Base-by-base conservation (phyloP, 2,888 invertebrate species). In the Linyphia triangularis region DNA sequence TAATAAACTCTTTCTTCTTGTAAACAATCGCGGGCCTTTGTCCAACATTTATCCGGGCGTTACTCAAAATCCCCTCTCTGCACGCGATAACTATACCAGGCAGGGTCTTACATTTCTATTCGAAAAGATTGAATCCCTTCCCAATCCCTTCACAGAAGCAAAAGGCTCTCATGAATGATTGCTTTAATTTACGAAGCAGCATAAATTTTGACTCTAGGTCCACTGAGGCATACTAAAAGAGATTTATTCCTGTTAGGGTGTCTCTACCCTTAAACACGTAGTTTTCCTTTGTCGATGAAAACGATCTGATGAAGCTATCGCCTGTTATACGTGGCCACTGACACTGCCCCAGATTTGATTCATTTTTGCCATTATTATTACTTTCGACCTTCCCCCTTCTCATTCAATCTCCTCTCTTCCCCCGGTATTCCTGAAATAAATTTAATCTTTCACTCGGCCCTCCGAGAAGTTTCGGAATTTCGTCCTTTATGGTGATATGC, bases 261-360 rank as follows among this genome's bases (percentile, higher is more conserved):
- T 16, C 30, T 30, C 59, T 30, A 26, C 59, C 73, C 22, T 30
- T 57, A 51, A 73, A 73, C 57, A 73, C 73, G 59, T 72, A 43
- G 16, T 57, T 51, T 19, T 33, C 57, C 57, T 19, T 59, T 73
- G 30, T 33, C 73, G 59, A 33, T 30, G 33, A 22, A 73, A 73
- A 19, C 73, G 57, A 73, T 59, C 59, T 73, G 73, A 73, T 73
- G 73, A 73, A 73, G 73, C 57, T 57, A 73, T 73, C 73, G 43
- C 59, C 51, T 51, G 13, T n/a, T 16, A 57, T 73, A 73, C 73
- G 73, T 73, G 73, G 73, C 28, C 22, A 73, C 37, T 40, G 40
- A 40, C 40, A 40, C 26, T 22, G 16, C 26, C 22, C 24, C 26
- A 43, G 33, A 73, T 73, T 73, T 59, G 73, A 73, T 73, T 73